Evolutionary conservation across 2,888 invertebrate species (phyloP).

Genomic region (Linyphia triangularis): DNA sequence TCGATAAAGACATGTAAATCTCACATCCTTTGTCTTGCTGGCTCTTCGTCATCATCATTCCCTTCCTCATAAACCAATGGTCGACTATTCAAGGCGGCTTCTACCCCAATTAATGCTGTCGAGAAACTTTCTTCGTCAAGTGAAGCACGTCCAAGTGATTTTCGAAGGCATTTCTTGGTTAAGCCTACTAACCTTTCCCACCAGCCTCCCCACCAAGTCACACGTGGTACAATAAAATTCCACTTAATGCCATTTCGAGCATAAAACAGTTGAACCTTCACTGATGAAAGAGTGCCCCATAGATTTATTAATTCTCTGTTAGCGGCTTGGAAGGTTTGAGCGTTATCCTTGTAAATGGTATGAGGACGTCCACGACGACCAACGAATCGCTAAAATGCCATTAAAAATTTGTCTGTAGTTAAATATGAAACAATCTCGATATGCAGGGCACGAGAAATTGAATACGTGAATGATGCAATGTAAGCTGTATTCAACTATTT

Average conservation of each 20-base stretch:
- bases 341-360: background rate
- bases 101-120: conserved; percentile 17
- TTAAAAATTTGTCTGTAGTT: conserved; percentile 9
- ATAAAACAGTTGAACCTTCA: background rate
- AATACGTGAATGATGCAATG: background rate
- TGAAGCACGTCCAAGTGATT: too few species aligned
- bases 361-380: conserved; percentile 13
- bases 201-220: too few species aligned
- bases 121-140: background rate
- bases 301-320: background rate
- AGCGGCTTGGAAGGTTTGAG: conserved; percentile 8
- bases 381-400: conserved; percentile 15
- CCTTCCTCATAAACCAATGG: conserved; percentile 9
- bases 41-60: background rate
- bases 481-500: background rate
- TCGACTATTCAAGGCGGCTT: conserved; percentile 26
- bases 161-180: too few species aligned
- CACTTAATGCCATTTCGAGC: background rate
- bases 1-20: background rate
- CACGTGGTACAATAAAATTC: too few species aligned
- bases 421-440: background rate
- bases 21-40: background rate
- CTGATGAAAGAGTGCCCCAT: conserved; percentile 5
- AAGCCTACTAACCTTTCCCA: too few species aligned
- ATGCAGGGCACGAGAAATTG: background rate